phyloP scores from a whole-genome alignment of 2,888 invertebrate species.

The Lasioglossum oenotherae region DNA sequence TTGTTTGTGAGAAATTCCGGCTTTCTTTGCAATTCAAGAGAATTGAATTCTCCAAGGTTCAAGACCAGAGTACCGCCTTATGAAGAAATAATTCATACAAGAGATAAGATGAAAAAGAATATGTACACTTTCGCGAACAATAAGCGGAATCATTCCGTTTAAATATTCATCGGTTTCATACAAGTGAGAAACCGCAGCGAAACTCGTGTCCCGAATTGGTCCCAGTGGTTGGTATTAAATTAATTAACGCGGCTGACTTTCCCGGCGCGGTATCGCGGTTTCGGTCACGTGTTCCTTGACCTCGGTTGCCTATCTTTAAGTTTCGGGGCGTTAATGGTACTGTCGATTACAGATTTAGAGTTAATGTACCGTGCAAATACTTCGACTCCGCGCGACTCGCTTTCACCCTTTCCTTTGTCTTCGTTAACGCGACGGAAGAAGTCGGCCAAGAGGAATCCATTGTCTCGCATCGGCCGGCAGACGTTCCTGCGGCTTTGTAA shows the following conservation, averaged over 20 bases:
- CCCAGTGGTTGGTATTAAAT: slow-evolving; percentile 38
- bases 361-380: slow-evolving; percentile 63
- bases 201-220: not conserved
- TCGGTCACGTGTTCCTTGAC: slow-evolving; percentile 27
- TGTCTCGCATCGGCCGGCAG: slow-evolving; percentile 15
- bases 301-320: slow-evolving; percentile 27
- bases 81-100: not conserved
- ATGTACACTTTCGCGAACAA: not conserved
- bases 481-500: slow-evolving; percentile 20
- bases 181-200: not conserved
- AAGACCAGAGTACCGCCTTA: not conserved
- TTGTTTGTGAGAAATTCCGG: not conserved
- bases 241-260: slow-evolving; percentile 48
- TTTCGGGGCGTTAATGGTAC: slow-evolving; percentile 62
- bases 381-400: slow-evolving; percentile 8
- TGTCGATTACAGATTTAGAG: slow-evolving; percentile 72
- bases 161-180: not conserved
- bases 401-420: slow-evolving; percentile 14
- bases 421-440: slow-evolving; percentile 38
- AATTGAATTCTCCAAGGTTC: no score
- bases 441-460: slow-evolving; percentile 29
- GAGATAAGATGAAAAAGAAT: not conserved
- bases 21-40: not conserved
- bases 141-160: not conserved
- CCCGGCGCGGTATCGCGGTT: slow-evolving; percentile 16